Percentiles rank a stretch among this genome's conserved stretches.
These are phyloP conservation scores for Chironomus riparius DNA, from an alignment of 2,888 invertebrate species.

Conservation along the genomic window DNA sequence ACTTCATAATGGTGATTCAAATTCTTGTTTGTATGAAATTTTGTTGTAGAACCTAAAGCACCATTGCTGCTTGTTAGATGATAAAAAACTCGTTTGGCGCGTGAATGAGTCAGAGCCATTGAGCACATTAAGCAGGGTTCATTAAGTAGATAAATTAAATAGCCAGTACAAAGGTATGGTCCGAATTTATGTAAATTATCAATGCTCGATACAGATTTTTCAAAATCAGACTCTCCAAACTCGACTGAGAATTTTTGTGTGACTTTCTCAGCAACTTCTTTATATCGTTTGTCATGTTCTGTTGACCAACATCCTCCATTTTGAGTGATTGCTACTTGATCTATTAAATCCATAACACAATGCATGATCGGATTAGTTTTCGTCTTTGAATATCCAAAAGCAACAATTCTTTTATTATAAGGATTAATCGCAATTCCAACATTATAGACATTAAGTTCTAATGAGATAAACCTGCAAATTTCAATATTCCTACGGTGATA, in stretches of 20 bases:
- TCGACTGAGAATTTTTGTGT: slow-evolving; percentile 38
- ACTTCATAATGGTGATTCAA: slow-evolving; percentile 91
- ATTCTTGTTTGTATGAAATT: slow-evolving; percentile 66
- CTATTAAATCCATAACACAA: slow-evolving; percentile 74
- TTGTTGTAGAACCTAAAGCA: slow-evolving; percentile 59
- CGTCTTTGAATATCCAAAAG: slow-evolving; percentile 53
- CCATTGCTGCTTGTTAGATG: slow-evolving; percentile 52
- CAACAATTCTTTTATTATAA: slow-evolving; percentile 50
- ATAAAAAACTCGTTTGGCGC: slow-evolving; percentile 75
- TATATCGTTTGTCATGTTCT: slow-evolving; percentile 29
- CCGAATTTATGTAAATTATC: slow-evolving; percentile 43
- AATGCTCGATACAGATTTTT: slow-evolving; percentile 25
- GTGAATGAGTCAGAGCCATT: slow-evolving; percentile 91
- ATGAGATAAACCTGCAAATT: slow-evolving; percentile 40
- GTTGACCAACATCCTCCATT: slow-evolving; percentile 62
- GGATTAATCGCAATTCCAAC: slow-evolving; percentile 71
- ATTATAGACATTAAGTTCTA: slow-evolving; percentile 33
- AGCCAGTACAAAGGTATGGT: slow-evolving; percentile 80
- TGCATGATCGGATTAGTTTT: slow-evolving; percentile 66
- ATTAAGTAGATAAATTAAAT: slow-evolving; percentile 67
- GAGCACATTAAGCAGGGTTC: slow-evolving; percentile 94
- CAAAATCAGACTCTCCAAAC: slow-evolving; percentile 44
- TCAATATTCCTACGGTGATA: slow-evolving; percentile 52
- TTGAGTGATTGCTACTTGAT: slow-evolving; percentile 74
- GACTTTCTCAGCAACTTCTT: slow-evolving; percentile 39